phyloP scores from a whole-genome alignment of 1,140 invertebrate genomes.

The Achroia grisella region DNA sequence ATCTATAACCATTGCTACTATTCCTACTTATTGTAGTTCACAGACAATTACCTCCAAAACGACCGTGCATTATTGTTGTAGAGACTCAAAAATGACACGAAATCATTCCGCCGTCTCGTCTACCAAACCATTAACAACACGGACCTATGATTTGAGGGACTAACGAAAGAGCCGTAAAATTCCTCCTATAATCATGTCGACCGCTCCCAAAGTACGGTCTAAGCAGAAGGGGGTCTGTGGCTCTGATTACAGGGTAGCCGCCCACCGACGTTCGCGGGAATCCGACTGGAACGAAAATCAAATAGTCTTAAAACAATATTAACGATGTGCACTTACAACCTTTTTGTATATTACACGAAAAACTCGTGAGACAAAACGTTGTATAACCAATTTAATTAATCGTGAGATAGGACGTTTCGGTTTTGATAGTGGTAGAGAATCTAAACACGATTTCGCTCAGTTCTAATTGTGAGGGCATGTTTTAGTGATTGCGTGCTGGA shows the following conservation, averaged over 20 bases:
- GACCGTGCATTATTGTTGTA: not conserved
- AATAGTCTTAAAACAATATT: conserved; percentile 12
- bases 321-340: not conserved
- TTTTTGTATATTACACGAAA: not conserved
- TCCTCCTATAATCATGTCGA: conserved; percentile 42
- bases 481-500: conserved; percentile 12
- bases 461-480: conserved; percentile 15
- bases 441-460: conserved; percentile 19
- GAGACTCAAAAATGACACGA: conserved; percentile 44
- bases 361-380: not conserved
- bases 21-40: conserved; percentile 15
- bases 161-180: conserved; percentile 52
- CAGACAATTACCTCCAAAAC: conserved; percentile 40
- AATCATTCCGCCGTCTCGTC: conserved; percentile 28
- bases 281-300: conserved; percentile 17
- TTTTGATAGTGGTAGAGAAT: conserved; percentile 5
- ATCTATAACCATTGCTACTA: no score
- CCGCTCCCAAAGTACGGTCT: conserved; percentile 17
- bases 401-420: conserved; percentile 5
- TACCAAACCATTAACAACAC: conserved; percentile 25
- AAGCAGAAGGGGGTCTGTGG: not conserved
- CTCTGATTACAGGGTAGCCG: conserved; percentile 57
- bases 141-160: conserved; percentile 55
- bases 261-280: conserved; percentile 26
- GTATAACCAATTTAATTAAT: not conserved